phyloP scores from a whole-genome alignment of 2,113 vertebrate genomes.

The Numida meleagris region DNA sequence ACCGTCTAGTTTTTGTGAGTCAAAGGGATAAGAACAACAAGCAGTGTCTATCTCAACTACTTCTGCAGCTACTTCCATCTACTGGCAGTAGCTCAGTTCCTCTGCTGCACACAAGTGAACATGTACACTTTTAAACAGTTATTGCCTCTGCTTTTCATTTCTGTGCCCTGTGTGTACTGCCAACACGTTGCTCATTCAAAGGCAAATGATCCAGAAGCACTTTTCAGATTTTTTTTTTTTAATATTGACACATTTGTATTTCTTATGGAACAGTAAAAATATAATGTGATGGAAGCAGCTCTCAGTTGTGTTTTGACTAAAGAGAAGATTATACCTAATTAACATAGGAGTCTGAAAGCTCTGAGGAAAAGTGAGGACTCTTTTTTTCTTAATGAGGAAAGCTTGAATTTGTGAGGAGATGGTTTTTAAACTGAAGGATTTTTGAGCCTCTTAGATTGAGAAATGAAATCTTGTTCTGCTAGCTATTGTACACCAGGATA shows the following conservation, averaged over 20 bases:
- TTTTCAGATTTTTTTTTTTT: not conserved
- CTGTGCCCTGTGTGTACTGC: not conserved
- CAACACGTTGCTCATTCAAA: not conserved
- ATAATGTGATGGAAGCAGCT: not conserved
- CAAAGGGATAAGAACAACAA: not conserved
- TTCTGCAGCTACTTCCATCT: not conserved
- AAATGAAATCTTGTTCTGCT: not conserved
- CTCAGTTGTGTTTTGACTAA: not conserved
- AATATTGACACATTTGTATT: not conserved
- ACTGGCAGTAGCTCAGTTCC: not conserved
- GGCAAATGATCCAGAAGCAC: not conserved
- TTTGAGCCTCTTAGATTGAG: not conserved
- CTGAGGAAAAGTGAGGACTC: not conserved
- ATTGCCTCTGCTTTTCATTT: not conserved
- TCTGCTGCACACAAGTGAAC: not conserved
- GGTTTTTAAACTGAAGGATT: not conserved
- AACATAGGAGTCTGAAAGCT: not conserved
- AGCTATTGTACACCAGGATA: not conserved
- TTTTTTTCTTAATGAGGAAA: not conserved
- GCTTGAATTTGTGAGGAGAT: not conserved
- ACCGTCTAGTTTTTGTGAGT: not conserved
- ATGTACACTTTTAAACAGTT: not conserved
- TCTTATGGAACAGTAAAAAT: not conserved
- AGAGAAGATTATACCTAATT: not conserved
- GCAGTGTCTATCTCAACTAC: not conserved